Evolutionary conservation across 2,797 vertebrate species (phyloP), one percentile per base, ranked within the genome.

Genomic region (Merluccius polli): DNA sequence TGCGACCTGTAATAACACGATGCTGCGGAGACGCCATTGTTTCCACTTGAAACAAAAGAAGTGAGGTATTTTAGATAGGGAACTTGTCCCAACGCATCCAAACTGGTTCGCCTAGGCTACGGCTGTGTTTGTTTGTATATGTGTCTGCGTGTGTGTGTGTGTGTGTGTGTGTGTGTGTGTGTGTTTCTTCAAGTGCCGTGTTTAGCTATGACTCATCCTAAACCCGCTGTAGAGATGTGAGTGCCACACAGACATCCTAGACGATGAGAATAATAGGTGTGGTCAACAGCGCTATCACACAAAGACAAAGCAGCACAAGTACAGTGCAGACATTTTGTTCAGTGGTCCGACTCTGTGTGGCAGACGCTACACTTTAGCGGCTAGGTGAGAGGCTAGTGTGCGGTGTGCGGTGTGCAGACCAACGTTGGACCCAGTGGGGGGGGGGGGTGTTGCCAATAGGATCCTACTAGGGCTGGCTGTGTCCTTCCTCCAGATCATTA

Each of bases 211-310:
- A 90, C 75, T 88, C 83, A 82, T 78, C 73, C 29, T 79, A 41
- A 6, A 52, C 32, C 31, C 73, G 84, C 76, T 76, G 67, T 75
- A 77, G 36, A 80, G 68, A 72, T 78, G 30, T 71, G 69, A 83
- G 79, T 79, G 79, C 79, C 84, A 79, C 80, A 77, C 73, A 85
- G 35, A 82, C 83, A 78, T 33, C 75, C 68, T 13, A 70, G 77
- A 68, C 80, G 83, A 59, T 88, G 81, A 88, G 85, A 82, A 88
- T n/a, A 82, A 83, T 82, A 83, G 91, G 89, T 86, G 91, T 90
- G 91, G 87, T 77, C 79, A 79, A 77, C 79, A 33, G 69, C 80
- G 85, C 65, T 15, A 76, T 36, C 24, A 2, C 24, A 2, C 38
- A 74, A 11, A 75, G 31, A 90, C 87, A 89, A 89, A 89, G 85